Evolutionary conservation across 92 coral and sea anemone genomes (phyloP), one percentile per base, ranked within the genome.

Genomic region (Siderastrea radians): DNA sequence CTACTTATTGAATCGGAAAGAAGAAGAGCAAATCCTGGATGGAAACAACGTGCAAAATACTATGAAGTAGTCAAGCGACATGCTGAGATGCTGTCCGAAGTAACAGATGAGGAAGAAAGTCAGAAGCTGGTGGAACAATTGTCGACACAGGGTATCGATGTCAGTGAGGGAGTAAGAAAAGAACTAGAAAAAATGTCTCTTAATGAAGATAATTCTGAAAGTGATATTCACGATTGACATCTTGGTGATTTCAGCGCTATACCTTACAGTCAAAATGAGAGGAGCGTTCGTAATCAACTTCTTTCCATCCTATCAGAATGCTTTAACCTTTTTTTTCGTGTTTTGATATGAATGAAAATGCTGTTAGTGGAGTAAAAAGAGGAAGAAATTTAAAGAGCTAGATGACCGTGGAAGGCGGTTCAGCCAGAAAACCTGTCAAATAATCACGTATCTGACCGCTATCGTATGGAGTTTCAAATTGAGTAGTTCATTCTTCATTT

Each of bases 1-100:
- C 44, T 90, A 7, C 66, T 85, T 62, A 90, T 90, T 14, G 72
- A 86, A 45, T 73, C 90, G 5, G 93, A 86, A 26, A 65, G 86
- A 70, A 65, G 3, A 15, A 80, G 74, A 12, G 90, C 80, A 5
- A 85, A 80, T 17, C 48, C 72, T 26, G 93, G 93, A 4, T 90
- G 77, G 73, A 13, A 16, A 7, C 83, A 83, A 16, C 89, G 93
- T 9, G 72, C 77, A 4, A 3, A 78, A n/a, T 80, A 86, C 43
- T 52, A 9, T 7, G 77, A 78, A 50, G 70, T 44, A 6, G 90
- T 82, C 74, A 83, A 79, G 3, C 48, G 83, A 19, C 83, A 85
- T n/a, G 87, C 93, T 14, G 58, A 61, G 66, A 50, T 84, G 1
- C 17, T 84, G 68, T 60, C 89, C 2, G 59, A 38, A 71, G 65